These are phyloP conservation scores for Hafferia zeledoni DNA, from an alignment of 2,797 vertebrate genomes.

Conservation along the genomic window DNA sequence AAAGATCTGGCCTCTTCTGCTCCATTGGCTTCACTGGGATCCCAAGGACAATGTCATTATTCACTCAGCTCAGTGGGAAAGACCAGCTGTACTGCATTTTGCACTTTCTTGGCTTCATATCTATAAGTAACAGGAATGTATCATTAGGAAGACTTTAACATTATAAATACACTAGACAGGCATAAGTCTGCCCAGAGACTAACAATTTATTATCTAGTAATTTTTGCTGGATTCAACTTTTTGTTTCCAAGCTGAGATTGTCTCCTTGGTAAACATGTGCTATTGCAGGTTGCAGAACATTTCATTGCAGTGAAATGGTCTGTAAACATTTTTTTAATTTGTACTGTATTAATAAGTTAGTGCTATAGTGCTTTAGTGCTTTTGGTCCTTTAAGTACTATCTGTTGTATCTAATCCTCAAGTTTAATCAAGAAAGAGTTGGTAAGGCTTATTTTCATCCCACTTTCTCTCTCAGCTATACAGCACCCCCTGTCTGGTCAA, in stretches of 20 bases:
- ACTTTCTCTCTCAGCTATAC: neutral
- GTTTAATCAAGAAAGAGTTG: neutral
- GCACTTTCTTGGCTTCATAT: neutral
- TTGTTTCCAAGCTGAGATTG: neutral
- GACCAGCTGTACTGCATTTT: neutral
- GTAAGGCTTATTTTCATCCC: neutral
- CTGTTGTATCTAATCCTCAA: neutral
- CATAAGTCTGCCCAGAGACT: neutral
- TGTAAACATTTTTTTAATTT: neutral
- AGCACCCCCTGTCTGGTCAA: accelerated
- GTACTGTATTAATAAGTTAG: neutral
- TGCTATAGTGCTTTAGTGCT: neutral
- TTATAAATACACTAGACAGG: neutral
- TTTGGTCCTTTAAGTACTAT: neutral
- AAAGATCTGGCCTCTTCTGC: neutral
- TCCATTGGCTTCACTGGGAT: neutral
- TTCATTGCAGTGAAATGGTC: neutral
- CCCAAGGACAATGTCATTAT: neutral
- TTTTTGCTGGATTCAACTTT: neutral
- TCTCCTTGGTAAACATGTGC: neutral
- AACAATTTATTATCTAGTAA: neutral
- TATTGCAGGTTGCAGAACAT: neutral
- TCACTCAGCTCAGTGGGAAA: neutral
- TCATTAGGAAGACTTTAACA: neutral
- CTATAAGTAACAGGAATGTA: neutral